Evolutionary conservation across 2,888 invertebrate genomes (phyloP).

Genomic region (Cistogaster globosa): DNA sequence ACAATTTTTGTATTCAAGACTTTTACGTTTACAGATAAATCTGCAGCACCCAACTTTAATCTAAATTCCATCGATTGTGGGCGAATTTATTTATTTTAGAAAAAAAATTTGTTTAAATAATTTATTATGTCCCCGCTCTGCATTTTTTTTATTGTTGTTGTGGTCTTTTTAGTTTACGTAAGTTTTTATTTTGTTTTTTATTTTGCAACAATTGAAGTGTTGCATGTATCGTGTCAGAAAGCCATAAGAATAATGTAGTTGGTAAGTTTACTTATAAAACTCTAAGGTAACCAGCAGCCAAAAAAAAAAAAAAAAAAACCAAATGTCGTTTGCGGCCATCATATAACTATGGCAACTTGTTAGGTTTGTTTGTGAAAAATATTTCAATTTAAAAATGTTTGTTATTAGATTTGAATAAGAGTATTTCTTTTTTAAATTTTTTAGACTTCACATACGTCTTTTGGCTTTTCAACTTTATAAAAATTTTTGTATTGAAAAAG

Average conservation of each 20-base stretch:
- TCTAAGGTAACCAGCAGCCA: conserved; percentile 50
- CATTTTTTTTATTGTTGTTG: too few species aligned
- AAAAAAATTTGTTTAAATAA: too few species aligned
- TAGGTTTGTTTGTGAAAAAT: conserved; percentile 21
- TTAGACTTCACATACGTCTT: too few species aligned
- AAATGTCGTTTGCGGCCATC: conserved; percentile 49
- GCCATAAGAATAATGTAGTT: conserved; percentile 8
- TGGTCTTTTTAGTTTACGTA: not conserved
- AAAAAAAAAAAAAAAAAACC: not conserved
- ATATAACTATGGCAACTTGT: conserved; percentile 52
- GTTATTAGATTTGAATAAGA: not conserved
- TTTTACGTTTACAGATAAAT: too few species aligned
- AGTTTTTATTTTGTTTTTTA: not conserved
- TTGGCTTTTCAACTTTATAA: too few species aligned
- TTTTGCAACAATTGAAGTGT: conserved; percentile 6
- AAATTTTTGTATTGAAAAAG: too few species aligned
- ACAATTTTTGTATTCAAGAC: too few species aligned
- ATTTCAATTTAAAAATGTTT: not conserved
- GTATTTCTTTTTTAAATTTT: too few species aligned
- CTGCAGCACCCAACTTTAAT: too few species aligned
- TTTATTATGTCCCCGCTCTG: too few species aligned
- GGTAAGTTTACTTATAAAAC: conserved; percentile 24
- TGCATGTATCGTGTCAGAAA: conserved; percentile 8
- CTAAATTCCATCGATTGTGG: too few species aligned
- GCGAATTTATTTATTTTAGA: too few species aligned